These are phyloP conservation scores for Mandrillus leucophaeus DNA, from an alignment of 2,113 vertebrate species.

Conservation along the genomic window DNA sequence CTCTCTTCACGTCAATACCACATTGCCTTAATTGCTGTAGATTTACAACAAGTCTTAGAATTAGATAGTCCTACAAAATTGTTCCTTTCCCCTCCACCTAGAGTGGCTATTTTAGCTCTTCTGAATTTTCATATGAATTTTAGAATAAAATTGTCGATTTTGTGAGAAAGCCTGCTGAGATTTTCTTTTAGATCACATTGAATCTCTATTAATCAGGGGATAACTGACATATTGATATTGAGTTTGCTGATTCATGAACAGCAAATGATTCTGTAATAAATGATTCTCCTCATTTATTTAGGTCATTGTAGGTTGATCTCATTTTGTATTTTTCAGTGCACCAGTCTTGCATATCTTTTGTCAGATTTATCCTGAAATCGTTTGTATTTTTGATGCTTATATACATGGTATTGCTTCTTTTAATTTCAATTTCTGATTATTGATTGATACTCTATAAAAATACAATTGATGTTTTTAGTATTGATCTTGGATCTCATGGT, in stretches of 20 bases:
- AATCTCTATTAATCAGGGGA: not conserved
- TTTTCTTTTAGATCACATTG: not conserved
- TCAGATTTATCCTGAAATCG: not conserved
- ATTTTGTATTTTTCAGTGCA: not conserved
- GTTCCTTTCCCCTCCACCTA: not conserved
- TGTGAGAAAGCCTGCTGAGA: not conserved
- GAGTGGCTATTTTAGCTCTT: not conserved
- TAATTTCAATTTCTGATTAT: not conserved
- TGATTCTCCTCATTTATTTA: not conserved
- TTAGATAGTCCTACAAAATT: not conserved
- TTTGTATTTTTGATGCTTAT: not conserved
- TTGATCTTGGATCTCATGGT: not conserved
- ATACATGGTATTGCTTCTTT: not conserved
- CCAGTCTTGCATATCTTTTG: not conserved
- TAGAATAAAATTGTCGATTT: not conserved
- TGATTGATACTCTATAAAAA: not conserved
- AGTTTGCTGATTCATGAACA: not conserved
- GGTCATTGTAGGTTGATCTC: not conserved
- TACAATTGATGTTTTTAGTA: not conserved
- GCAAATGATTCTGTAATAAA: no score
- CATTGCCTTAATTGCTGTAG: not conserved
- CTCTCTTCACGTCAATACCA: not conserved
- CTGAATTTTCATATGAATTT: constrained; percentile 36
- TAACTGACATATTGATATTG: not conserved
- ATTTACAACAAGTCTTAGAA: not conserved